phyloP scores from a whole-genome alignment of 1,140 invertebrate species.

The Papilio polytes region DNA sequence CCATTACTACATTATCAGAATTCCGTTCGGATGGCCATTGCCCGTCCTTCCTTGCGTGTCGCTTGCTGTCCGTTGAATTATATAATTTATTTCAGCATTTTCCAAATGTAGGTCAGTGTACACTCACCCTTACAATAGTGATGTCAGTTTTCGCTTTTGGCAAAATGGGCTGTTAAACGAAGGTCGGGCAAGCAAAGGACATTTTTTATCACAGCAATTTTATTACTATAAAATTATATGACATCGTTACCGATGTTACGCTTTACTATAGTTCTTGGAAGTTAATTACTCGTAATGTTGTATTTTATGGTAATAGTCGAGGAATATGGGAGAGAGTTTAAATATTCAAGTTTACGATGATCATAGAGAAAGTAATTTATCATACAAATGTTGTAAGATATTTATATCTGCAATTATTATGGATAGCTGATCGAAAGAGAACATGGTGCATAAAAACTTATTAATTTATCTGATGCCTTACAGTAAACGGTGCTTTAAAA shows the following conservation, averaged over 20 bases:
- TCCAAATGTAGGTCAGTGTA: constrained; percentile 32
- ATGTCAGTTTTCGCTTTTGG: neutral
- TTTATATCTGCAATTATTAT: neutral
- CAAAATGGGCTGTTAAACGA: neutral
- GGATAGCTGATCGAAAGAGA: neutral
- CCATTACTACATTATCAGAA: neutral
- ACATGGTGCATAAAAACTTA: no score
- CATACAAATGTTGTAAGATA: neutral
- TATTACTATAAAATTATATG: constrained; percentile 10
- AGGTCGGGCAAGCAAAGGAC: neutral
- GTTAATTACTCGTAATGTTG: constrained; percentile 1
- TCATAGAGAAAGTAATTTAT: neutral
- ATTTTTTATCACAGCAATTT: neutral
- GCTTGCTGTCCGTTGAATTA: constrained; percentile 1
- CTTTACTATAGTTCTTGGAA: neutral
- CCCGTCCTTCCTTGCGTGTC: neutral
- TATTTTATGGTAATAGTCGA: neutral
- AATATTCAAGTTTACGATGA: neutral
- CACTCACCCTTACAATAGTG: constrained; percentile 11
- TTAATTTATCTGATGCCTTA: no score
- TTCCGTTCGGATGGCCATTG: constrained; percentile 16
- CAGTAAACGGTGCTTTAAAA: no score
- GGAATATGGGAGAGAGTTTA: neutral
- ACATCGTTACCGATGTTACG: neutral
- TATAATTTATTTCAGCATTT: constrained; percentile 30